A percentile compares a stretch with the other conserved stretches of the same genome.
These are phyloP conservation scores for Apotomis turbidana DNA, from an alignment of 2,888 invertebrate genomes.

Conservation along the genomic window DNA sequence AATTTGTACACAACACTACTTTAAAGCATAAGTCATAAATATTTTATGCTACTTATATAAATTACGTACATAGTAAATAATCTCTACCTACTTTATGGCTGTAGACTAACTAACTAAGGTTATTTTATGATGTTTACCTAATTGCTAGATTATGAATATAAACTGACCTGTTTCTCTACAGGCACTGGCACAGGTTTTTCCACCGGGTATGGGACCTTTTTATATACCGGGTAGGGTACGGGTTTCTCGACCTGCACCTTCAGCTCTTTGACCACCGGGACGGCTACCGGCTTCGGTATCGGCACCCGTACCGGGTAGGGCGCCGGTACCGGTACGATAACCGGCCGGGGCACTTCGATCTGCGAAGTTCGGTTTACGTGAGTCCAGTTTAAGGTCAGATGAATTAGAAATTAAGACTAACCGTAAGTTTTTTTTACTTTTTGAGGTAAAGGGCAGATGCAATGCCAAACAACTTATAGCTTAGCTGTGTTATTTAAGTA, in stretches of 20 bases:
- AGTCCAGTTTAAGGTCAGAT: background rate
- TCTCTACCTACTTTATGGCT: too few species aligned
- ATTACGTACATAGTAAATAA: too few species aligned
- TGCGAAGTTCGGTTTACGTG: constrained; percentile 66
- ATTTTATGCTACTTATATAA: too few species aligned
- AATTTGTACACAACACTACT: too few species aligned
- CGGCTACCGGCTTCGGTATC: constrained; percentile 87
- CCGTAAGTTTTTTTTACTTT: too few species aligned
- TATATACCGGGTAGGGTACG: constrained; percentile 88
- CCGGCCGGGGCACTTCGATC: constrained; percentile 89
- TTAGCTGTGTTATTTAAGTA: too few species aligned
- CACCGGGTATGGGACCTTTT: constrained; percentile 88
- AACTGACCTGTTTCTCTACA: constrained; percentile 87
- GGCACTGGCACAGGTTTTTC: constrained; percentile 89
- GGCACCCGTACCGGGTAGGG: constrained; percentile 90
- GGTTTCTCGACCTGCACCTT: constrained; percentile 84
- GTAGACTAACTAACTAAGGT: too few species aligned
- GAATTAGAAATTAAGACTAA: background rate
- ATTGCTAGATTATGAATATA: constrained; percentile 6
- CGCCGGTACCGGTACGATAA: constrained; percentile 89
- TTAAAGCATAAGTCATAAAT: too few species aligned
- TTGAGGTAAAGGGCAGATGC: too few species aligned
- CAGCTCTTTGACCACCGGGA: constrained; percentile 85
- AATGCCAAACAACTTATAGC: too few species aligned
- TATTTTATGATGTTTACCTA: too few species aligned